Percentiles rank a stretch among this genome's conserved stretches.
Evolutionary conservation across 2,888 invertebrate genomes (phyloP).

Genomic region (Campoplex capitator): DNA sequence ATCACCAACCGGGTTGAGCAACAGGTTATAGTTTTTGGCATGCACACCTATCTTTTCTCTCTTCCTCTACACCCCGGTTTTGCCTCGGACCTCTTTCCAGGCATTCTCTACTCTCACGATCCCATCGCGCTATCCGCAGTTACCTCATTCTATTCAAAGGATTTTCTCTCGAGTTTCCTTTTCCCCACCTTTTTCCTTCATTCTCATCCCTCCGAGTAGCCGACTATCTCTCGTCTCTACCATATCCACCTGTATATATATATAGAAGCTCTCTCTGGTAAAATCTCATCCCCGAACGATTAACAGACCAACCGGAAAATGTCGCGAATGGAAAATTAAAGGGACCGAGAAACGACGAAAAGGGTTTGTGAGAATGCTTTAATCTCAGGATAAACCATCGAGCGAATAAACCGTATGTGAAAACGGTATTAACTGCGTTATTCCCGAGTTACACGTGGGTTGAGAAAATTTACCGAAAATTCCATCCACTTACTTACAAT

Average conservation of each 20-base stretch:
- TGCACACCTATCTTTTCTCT: slow-evolving; percentile 72
- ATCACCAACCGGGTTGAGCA: slow-evolving; percentile 74
- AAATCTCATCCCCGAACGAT: slow-evolving; percentile 43
- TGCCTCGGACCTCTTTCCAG: slow-evolving; percentile 51
- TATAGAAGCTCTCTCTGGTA: background rate
- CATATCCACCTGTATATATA: background rate
- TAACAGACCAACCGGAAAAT: slow-evolving; percentile 60
- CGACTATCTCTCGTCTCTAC: background rate
- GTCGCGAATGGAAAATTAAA: slow-evolving; percentile 55
- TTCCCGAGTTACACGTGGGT: slow-evolving; percentile 35
- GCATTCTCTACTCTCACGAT: slow-evolving; percentile 41
- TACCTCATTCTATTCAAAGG: slow-evolving; percentile 66
- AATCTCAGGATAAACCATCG: slow-evolving; percentile 48
- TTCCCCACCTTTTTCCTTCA: slow-evolving; percentile 65
- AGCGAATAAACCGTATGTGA: slow-evolving; percentile 6
- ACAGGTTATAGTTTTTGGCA: slow-evolving; percentile 85
- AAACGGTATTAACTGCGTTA: slow-evolving; percentile 57
- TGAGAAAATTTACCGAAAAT: slow-evolving; percentile 38
- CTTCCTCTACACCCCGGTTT: slow-evolving; percentile 41
- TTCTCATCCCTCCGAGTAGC: slow-evolving; percentile 54
- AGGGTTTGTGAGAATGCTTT: slow-evolving; percentile 41
- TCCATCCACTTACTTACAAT: slow-evolving; percentile 24
- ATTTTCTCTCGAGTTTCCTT: slow-evolving; percentile 68
- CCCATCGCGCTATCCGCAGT: slow-evolving; percentile 59
- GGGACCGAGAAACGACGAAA: slow-evolving; percentile 9